Percentiles rank a stretch among this genome's conserved stretches.
phyloP scores from a whole-genome alignment of 2,113 vertebrate species.

The Quiscalus mexicanus region DNA sequence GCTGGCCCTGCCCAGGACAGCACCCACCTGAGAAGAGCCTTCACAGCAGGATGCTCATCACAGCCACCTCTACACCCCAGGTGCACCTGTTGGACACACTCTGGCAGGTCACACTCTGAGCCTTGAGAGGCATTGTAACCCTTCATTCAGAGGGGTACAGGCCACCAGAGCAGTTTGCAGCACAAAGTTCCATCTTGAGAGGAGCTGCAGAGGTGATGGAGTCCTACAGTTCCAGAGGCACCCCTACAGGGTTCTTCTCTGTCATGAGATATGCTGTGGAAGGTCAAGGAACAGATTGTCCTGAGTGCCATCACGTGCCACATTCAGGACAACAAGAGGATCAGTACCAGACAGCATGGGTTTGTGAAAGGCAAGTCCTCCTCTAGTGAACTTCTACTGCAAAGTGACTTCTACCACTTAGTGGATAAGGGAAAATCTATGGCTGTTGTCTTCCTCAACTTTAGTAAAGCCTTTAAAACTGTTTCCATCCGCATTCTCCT shows the following conservation, averaged over 20 bases:
- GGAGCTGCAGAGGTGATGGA: neutral
- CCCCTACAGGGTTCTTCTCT: neutral
- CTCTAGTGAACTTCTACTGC: neutral
- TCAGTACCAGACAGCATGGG: neutral
- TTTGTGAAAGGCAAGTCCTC: neutral
- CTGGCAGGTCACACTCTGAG: too few relatives aligned
- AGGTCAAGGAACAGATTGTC: neutral
- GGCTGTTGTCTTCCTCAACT: neutral
- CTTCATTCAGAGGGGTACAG: neutral
- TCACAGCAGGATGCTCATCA: fast-evolving
- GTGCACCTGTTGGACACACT: too few relatives aligned
- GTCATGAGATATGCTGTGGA: neutral
- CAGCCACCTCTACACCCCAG: neutral
- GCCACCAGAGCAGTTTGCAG: neutral
- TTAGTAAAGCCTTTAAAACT: neutral
- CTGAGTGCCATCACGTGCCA: neutral
- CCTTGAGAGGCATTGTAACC: neutral
- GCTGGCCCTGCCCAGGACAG: neutral
- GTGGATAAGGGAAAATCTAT: neutral
- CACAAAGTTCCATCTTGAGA: fast-evolving
- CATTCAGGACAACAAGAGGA: neutral
- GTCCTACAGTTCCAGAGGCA: neutral
- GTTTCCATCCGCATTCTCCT: neutral
- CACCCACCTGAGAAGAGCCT: neutral
- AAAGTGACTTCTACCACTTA: neutral